Percentiles rank a stretch among this genome's conserved stretches.
Evolutionary conservation across 2,797 vertebrate species (phyloP).

Genomic region (Galago senegalensis): DNA sequence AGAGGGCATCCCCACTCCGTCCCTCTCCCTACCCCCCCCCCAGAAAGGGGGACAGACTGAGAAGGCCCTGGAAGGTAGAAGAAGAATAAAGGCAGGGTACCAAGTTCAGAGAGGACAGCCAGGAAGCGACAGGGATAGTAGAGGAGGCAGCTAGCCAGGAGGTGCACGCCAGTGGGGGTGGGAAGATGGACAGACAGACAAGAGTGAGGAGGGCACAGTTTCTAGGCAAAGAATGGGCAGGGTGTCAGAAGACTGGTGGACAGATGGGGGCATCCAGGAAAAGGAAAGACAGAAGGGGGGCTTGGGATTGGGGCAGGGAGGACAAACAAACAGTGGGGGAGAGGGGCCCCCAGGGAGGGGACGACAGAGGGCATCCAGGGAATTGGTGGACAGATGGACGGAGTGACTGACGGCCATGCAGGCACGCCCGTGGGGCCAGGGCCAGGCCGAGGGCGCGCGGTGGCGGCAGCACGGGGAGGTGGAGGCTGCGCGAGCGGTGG

Average conservation of each 20-base stretch:
- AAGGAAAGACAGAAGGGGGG: not conserved
- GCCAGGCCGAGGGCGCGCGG: conserved; percentile 80
- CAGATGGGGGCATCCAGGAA: not conserved
- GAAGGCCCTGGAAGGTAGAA: not conserved
- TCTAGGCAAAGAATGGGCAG: not conserved
- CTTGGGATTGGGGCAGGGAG: not conserved
- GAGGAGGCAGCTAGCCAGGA: not conserved
- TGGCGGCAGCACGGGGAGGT: conserved; percentile 76
- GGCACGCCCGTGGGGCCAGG: conserved; percentile 64
- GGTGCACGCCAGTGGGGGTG: not conserved
- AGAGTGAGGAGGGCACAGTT: not conserved
- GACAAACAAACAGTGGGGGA: not conserved
- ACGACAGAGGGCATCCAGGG: not conserved
- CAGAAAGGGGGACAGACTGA: not conserved
- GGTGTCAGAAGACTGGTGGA: not conserved
- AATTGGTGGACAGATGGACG: conserved; percentile 53
- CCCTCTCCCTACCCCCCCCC: not conserved
- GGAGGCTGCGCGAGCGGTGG: conserved; percentile 80
- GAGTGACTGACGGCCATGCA: not conserved
- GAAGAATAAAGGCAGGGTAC: not conserved
- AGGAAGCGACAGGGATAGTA: not conserved
- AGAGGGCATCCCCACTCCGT: not conserved
- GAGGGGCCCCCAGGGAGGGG: not conserved
- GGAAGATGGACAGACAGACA: not conserved
- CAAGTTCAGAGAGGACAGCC: not conserved